These are phyloP conservation scores for Neuroterus valhalla DNA, from an alignment of 1,140 invertebrate species.

Conservation along the genomic window DNA sequence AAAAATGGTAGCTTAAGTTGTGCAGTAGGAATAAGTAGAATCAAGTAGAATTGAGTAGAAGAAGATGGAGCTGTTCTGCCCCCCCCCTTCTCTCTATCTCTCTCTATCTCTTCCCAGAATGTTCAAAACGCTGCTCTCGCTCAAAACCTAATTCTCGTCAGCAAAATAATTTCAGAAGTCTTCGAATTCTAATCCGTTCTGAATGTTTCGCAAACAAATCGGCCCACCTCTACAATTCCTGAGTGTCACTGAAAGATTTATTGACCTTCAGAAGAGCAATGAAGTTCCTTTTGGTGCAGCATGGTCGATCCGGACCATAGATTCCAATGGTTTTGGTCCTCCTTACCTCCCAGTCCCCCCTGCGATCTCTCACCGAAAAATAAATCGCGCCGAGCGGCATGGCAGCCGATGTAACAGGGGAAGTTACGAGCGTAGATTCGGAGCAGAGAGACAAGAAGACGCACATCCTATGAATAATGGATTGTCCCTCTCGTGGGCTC, in stretches of 20 bases:
- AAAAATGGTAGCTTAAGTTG: too few relatives aligned
- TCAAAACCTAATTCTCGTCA: too few relatives aligned
- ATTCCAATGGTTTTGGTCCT: conserved; percentile 14
- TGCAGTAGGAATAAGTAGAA: too few relatives aligned
- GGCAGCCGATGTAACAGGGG: conserved; percentile 58
- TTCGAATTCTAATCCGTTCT: not conserved
- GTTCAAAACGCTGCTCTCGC: too few relatives aligned
- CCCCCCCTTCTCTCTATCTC: too few relatives aligned
- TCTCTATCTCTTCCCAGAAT: too few relatives aligned
- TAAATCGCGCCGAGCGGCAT: conserved; percentile 54
- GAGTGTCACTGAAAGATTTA: conserved; percentile 5
- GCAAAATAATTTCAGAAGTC: conserved; percentile 1
- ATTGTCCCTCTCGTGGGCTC: conserved; percentile 59
- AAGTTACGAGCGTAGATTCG: conserved; percentile 64
- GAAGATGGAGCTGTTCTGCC: too few relatives aligned
- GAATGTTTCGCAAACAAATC: conserved; percentile 5
- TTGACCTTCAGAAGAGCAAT: not conserved
- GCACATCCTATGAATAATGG: conserved; percentile 71
- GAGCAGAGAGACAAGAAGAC: conserved; percentile 66
- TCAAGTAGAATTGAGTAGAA: too few relatives aligned
- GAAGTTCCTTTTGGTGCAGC: conserved; percentile 28
- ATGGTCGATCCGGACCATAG: conserved; percentile 37
- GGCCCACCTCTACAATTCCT: not conserved
- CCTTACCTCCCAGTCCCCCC: conserved; percentile 40
- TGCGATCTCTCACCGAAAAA: conserved; percentile 51